These are phyloP conservation scores for Malurus splendens DNA, from an alignment of 2,797 vertebrate genomes.

Conservation along the genomic window DNA sequence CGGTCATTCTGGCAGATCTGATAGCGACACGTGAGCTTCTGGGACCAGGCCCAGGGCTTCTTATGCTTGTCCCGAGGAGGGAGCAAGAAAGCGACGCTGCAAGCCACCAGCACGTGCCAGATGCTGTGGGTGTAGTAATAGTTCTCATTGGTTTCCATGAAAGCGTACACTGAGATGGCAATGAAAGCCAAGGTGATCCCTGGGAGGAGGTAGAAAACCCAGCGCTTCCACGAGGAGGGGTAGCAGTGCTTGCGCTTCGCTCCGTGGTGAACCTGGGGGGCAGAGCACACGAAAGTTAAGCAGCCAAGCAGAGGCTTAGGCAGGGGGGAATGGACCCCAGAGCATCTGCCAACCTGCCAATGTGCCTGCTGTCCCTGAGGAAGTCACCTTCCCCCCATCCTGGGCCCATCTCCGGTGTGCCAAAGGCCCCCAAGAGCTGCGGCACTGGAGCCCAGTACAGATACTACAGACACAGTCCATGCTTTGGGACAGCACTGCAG, in stretches of 20 bases:
- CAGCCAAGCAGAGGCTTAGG: background rate
- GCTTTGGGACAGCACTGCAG: background rate
- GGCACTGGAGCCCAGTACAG: background rate
- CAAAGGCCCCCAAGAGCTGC: background rate
- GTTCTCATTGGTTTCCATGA: conserved; percentile 89
- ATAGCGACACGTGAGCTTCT: conserved; percentile 83
- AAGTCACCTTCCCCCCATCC: background rate
- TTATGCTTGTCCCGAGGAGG: conserved; percentile 78
- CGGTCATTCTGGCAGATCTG: conserved; percentile 85
- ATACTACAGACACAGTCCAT: background rate
- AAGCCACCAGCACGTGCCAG: conserved; percentile 92
- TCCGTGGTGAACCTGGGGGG: conserved; percentile 78
- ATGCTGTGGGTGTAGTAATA: conserved; percentile 95
- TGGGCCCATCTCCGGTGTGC: background rate
- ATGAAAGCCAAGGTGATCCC: conserved; percentile 80
- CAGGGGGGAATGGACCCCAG: background rate
- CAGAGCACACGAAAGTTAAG: background rate
- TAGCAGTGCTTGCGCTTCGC: conserved; percentile 83
- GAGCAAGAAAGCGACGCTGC: conserved; percentile 85
- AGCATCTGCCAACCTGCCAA: background rate
- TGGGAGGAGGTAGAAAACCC: conserved; percentile 88
- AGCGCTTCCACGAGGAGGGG: conserved; percentile 88
- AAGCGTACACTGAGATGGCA: conserved; percentile 84
- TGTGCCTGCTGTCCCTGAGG: background rate
- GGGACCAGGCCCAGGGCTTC: conserved; percentile 76